These are phyloP conservation scores for Macrophya annulata DNA, from an alignment of 2,888 invertebrate genomes.

Conservation along the genomic window DNA sequence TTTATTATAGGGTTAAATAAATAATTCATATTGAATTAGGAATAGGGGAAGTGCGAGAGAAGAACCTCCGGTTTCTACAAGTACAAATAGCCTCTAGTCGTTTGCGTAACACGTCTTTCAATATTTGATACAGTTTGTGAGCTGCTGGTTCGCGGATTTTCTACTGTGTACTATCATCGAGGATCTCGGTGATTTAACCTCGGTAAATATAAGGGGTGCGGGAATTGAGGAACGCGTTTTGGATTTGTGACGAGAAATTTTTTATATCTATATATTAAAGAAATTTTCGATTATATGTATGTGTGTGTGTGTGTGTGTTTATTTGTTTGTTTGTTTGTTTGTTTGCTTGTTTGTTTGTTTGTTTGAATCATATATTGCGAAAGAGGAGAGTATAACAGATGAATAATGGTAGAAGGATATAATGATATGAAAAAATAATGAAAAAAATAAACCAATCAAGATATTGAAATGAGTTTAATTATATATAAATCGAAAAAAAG, in stretches of 20 bases:
- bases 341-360: background rate
- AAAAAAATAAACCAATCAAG: background rate
- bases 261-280: too few species aligned
- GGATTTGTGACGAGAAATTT: background rate
- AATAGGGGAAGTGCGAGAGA: conserved; percentile 12
- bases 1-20: background rate
- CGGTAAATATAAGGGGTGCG: conserved; percentile 23
- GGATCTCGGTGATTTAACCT: background rate
- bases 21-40: background rate
- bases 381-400: background rate
- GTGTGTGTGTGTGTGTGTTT: background rate
- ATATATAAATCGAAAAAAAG: background rate
- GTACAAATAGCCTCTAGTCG: conserved; percentile 35
- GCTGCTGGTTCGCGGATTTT: background rate
- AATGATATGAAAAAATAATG: background rate
- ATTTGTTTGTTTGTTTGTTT: background rate
- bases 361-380: too few species aligned
- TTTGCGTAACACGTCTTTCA: conserved; percentile 45
- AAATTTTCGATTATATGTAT: background rate
- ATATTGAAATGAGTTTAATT: background rate
- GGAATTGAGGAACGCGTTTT: background rate
- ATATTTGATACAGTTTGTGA: conserved; percentile 41
- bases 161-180: background rate
- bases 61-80: background rate
- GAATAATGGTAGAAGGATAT: background rate